These are phyloP conservation scores for Dasyurus viverrinus DNA, from an alignment of 2,113 vertebrate genomes.

Conservation along the genomic window DNA sequence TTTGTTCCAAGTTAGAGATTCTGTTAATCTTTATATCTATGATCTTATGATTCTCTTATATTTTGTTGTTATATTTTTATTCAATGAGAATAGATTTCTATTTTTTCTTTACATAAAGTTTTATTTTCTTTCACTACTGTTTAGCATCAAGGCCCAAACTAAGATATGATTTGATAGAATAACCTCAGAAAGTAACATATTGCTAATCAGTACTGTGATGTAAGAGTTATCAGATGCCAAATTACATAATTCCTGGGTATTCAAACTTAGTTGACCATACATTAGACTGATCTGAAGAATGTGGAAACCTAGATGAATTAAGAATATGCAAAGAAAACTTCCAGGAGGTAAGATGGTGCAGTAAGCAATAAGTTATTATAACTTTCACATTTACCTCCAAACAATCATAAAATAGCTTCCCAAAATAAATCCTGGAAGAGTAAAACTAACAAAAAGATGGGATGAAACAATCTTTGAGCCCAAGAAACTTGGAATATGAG, in stretches of 20 bases:
- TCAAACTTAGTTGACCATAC: background rate
- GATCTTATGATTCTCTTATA: too few relatives aligned
- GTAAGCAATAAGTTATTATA: too few relatives aligned
- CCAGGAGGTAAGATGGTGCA: too few relatives aligned
- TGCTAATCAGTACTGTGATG: background rate
- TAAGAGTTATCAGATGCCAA: background rate
- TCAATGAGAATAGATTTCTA: background rate
- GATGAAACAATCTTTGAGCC: too few relatives aligned
- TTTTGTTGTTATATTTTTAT: background rate
- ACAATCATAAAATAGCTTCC: too few relatives aligned
- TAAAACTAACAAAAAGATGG: too few relatives aligned
- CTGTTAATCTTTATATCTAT: too few relatives aligned
- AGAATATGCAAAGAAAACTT: background rate
- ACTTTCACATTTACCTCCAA: too few relatives aligned
- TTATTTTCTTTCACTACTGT: background rate
- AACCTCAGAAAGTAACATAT: background rate
- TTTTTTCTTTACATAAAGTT: background rate
- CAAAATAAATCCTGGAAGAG: too few relatives aligned
- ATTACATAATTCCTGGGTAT: background rate
- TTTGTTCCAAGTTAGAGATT: background rate
- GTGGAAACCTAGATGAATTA: background rate
- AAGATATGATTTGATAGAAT: background rate
- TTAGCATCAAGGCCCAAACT: background rate
- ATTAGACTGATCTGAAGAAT: background rate
- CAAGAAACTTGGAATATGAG: too few relatives aligned